Evolutionary conservation across 2,797 vertebrate species (phyloP), one percentile per base, ranked within the genome.

Genomic region (Danio albolineatus): DNA sequence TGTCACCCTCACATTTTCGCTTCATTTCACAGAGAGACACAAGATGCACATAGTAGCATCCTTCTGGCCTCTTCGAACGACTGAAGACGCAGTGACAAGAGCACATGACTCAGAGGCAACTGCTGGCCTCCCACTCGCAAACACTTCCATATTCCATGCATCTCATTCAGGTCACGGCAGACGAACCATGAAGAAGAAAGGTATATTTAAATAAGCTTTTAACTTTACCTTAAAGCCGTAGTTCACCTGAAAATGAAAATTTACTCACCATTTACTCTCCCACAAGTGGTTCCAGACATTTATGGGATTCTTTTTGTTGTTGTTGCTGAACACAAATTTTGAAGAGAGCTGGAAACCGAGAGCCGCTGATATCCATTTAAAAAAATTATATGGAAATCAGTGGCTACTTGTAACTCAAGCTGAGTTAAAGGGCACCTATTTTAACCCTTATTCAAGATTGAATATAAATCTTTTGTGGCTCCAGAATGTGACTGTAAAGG

Each of bases 161-260:
- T 19, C 44, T 69, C 56, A 75, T 72, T 76, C 72, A 64, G 38
- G 76, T 85, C 82, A 81, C 69, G 60, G 39, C 56, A 77, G 66
- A 60, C 38, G 19, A 76, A 72, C 60, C 73, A 41, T 53, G 12
- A 78, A 73, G 39, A 72, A 57, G 44, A 81, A 79, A 81, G 56
- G 46, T 65, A 51, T 1, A 51, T 62, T 59, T 16, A 46, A 43
- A 0, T 28, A 17, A 36, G n/a, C 21, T 19, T 39, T 19, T 4
- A 43, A 38, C 28, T 38, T 14, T 17, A 65, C 7, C 14, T 38
- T 53, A 12, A 12, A 28, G 28, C 28, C 28, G n/a, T n/a, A n/a
- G n/a, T n/a, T n/a, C n/a, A 28, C 28, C 28, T 28, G 28, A 28
- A 28, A 28, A 28, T 28, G 1, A 28, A 1, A 28, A 1, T 28